Percentiles rank a stretch among this genome's conserved stretches.
Conservation (phyloP, 2,888 invertebrate genomes). For the Eremobia ochroleuca region DNA sequence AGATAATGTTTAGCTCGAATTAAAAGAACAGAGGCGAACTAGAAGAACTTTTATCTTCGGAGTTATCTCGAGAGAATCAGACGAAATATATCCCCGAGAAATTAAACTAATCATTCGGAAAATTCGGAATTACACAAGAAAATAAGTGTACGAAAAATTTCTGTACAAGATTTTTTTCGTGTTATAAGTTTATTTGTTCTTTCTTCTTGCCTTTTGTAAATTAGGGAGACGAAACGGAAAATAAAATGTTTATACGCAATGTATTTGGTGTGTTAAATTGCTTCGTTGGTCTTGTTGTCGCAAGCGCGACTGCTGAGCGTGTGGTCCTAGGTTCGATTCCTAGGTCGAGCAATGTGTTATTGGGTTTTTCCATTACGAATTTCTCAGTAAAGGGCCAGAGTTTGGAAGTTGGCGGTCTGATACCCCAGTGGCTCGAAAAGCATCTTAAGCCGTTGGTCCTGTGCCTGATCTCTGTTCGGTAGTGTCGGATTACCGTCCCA, state of each 20-base stretch:
- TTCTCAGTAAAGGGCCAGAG: too few relatives aligned
- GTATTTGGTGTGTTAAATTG: background rate
- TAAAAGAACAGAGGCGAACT: conserved; percentile 26
- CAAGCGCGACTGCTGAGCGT: too few relatives aligned
- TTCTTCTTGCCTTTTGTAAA: background rate
- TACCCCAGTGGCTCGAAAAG: too few relatives aligned
- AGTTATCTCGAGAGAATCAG: conserved; percentile 27
- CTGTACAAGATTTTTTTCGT: background rate
- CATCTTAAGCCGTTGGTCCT: too few relatives aligned
- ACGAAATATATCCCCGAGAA: conserved; percentile 25
- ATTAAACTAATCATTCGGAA: conserved; percentile 49
- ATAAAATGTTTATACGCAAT: background rate
- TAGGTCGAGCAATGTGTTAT: too few relatives aligned
- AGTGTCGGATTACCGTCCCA: too few relatives aligned
- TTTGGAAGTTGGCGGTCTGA: too few relatives aligned
- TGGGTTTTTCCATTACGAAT: too few relatives aligned
- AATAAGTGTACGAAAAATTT: background rate
- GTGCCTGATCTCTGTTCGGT: too few relatives aligned
- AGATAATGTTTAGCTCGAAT: conserved; percentile 26
- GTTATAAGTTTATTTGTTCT: background rate
- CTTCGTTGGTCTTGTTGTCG: too few relatives aligned
- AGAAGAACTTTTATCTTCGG: conserved; percentile 13
- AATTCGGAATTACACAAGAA: conserved; percentile 1
- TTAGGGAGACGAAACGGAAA: too few relatives aligned
- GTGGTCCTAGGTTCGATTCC: too few relatives aligned